A percentile compares a stretch with the other conserved stretches of the same genome.
These are phyloP conservation scores for Pseudomyrmex flavicornis DNA, from an alignment of 1,140 invertebrate species.

Conservation along the genomic window DNA sequence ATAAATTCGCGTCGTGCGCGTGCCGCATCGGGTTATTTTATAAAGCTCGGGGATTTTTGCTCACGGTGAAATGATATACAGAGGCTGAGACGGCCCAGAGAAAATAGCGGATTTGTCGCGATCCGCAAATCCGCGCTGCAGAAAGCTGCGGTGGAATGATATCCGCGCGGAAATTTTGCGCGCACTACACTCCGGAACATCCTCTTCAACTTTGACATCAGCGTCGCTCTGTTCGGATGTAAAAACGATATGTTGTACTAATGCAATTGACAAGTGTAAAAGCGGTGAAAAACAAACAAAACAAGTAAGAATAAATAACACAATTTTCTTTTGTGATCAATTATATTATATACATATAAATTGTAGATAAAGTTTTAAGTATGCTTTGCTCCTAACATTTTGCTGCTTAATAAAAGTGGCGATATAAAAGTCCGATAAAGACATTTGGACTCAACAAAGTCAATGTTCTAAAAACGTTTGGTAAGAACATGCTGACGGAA, in stretches of 20 bases:
- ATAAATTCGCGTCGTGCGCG: slow-evolving; percentile 47
- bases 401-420: background rate
- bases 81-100: slow-evolving; percentile 16
- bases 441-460: background rate
- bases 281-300: background rate
- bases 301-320: background rate
- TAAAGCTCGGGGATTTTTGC: slow-evolving; percentile 52
- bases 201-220: background rate
- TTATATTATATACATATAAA: no score
- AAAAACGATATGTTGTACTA: background rate
- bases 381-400: background rate
- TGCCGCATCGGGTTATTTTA: slow-evolving; percentile 24
- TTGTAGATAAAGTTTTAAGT: background rate
- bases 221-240: background rate
- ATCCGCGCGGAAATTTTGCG: slow-evolving; percentile 26
- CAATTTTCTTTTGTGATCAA: no score
- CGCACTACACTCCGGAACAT: background rate
- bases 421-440: no score
- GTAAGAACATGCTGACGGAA: background rate
- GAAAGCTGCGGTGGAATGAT: slow-evolving; percentile 36
- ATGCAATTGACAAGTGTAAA: background rate
- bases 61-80: slow-evolving; percentile 47
- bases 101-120: slow-evolving; percentile 54
- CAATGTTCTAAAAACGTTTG: background rate
- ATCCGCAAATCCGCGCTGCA: slow-evolving; percentile 45